phyloP scores from a whole-genome alignment of 2,888 invertebrate genomes.

The Agrochola circellaris region DNA sequence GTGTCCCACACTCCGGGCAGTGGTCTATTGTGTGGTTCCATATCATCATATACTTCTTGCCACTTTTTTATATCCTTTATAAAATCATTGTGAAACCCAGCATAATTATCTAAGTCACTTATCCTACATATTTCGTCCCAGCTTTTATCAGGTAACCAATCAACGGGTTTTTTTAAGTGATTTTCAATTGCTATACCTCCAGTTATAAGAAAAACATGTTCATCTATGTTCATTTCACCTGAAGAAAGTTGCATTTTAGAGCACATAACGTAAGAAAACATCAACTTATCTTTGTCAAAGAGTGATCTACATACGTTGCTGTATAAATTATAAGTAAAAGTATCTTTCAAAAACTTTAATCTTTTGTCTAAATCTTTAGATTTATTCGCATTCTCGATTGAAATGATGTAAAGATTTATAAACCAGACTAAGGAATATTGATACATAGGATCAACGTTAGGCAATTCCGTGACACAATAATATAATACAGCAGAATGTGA shows the following conservation, averaged over 20 bases:
- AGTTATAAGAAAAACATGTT: conserved; percentile 93
- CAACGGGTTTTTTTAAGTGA: conserved; percentile 91
- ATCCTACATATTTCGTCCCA: conserved; percentile 95
- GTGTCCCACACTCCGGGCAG: conserved; percentile 92
- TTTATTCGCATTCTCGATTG: conserved; percentile 94
- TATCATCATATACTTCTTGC: conserved; percentile 92
- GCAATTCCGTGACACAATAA: conserved; percentile 95
- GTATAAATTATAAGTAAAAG: conserved; percentile 95
- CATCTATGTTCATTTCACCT: conserved; percentile 91
- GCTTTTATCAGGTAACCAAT: conserved; percentile 93
- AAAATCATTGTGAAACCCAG: conserved; percentile 91
- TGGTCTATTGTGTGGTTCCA: conserved; percentile 91
- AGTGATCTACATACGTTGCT: conserved; percentile 95
- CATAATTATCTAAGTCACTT: conserved; percentile 89
- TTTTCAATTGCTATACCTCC: conserved; percentile 94
- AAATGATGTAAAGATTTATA: conserved; percentile 94
- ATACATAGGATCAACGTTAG: conserved; percentile 97
- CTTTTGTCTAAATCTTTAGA: conserved; percentile 93
- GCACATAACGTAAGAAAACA: conserved; percentile 95
- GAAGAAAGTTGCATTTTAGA: conserved; percentile 92
- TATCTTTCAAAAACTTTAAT: conserved; percentile 93
- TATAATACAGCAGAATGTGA: conserved; percentile 95
- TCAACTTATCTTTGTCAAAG: conserved; percentile 95
- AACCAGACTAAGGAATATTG: conserved; percentile 97
- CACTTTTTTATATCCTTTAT: conserved; percentile 87